Evolutionary conservation across 2,797 vertebrate genomes (phyloP).

Genomic region (Hoplostethus atlanticus): DNA sequence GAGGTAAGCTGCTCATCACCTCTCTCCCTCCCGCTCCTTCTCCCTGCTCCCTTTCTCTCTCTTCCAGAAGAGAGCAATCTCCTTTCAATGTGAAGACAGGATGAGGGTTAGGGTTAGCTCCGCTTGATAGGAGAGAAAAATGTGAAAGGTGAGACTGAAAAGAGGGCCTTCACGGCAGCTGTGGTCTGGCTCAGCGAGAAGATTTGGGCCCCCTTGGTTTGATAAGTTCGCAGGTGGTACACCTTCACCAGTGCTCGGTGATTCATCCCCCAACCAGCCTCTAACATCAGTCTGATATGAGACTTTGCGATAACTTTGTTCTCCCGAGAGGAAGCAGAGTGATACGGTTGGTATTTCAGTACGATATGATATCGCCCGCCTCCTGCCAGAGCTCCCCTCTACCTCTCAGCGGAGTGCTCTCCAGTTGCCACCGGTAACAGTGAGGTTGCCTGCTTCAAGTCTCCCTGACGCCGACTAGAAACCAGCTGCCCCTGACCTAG

Average conservation of each 20-base stretch:
- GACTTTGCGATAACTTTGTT: conserved; percentile 58
- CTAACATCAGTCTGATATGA: conserved; percentile 47
- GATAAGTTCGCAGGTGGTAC: conserved; percentile 74
- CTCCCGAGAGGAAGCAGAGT: conserved; percentile 54
- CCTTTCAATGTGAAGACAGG: conserved; percentile 73
- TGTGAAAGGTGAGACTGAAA: conserved; percentile 79
- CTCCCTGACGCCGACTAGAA: conserved; percentile 3
- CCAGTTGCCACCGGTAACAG: conserved; percentile 60
- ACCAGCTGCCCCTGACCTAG: not conserved
- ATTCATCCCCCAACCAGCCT: conserved; percentile 35
- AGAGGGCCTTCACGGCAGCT: conserved; percentile 66
- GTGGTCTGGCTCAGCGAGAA: conserved; percentile 44
- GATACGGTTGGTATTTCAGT: conserved; percentile 60
- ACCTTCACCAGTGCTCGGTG: conserved; percentile 34
- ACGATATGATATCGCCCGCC: conserved; percentile 40
- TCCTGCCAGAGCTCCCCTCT: conserved; percentile 40
- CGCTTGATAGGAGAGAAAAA: conserved; percentile 76
- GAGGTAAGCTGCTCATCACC: conserved; percentile 83
- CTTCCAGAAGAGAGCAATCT: conserved; percentile 66
- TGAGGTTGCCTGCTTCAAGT: conserved; percentile 20
- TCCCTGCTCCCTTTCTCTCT: conserved; percentile 3
- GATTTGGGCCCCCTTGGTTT: conserved; percentile 53
- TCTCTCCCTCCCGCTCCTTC: conserved; percentile 48
- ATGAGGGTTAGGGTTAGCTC: conserved; percentile 68
- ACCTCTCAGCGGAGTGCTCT: conserved; percentile 49